A percentile compares a stretch with the other conserved stretches of the same genome.
These are phyloP conservation scores for Triplophysa bombifrons DNA, from an alignment of 2,797 vertebrate species.

Conservation along the genomic window DNA sequence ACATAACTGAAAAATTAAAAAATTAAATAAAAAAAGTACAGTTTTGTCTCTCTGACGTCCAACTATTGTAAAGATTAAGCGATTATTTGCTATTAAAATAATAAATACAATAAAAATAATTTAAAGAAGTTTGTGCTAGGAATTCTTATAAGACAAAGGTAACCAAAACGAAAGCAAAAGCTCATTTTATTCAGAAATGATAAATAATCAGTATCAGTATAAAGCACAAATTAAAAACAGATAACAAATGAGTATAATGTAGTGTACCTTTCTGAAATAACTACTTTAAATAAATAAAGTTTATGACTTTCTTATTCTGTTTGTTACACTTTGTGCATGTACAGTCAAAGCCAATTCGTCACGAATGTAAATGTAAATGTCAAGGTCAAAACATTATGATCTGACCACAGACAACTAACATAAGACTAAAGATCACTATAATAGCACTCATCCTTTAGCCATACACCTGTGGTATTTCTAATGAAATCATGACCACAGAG, in stretches of 20 bases:
- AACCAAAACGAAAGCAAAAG: too few relatives aligned
- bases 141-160: too few relatives aligned
- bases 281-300: not conserved
- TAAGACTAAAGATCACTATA: not conserved
- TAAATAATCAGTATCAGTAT: too few relatives aligned
- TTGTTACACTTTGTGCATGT: not conserved
- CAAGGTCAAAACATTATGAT: not conserved
- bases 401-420: not conserved
- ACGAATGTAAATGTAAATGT: conserved; percentile 4
- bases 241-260: not conserved
- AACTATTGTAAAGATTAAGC: not conserved
- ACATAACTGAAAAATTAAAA: too few relatives aligned
- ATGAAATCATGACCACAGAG: not conserved
- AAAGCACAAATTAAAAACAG: too few relatives aligned
- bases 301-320: not conserved
- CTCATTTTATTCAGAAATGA: too few relatives aligned
- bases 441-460: not conserved
- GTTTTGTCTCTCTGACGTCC: not conserved
- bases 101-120: not conserved
- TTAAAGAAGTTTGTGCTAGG: not conserved
- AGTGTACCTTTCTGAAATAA: not conserved
- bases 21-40: too few relatives aligned
- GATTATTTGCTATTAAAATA: not conserved
- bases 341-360: not conserved
- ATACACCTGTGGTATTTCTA: not conserved